Base-by-base conservation (phyloP, 2,888 invertebrate species). In the Caenorhabditis wallacei region DNA sequence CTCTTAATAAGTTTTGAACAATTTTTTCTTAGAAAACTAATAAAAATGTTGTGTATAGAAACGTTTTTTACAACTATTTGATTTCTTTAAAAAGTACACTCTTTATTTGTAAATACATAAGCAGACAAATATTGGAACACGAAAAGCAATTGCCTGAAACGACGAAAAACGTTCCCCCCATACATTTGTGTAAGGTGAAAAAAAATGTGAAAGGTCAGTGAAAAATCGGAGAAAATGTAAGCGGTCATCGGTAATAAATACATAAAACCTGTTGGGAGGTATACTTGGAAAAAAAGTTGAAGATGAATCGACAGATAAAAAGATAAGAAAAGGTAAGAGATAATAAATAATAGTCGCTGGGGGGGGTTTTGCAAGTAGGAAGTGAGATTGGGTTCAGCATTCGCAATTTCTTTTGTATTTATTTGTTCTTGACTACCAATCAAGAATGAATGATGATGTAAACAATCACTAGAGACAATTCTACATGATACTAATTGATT, bases 241-340 rank as follows among this genome's bases (percentile, higher is more conserved):
- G 69, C 69, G 69, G 78, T 78, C 78, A 78, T 78, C 63, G 78
- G 68, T 69, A 69, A 69, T 69, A 78, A 78, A 78, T 78, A 69
- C 78, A 78, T 69, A 78, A 69, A 78, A 69, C 78, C 78, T 61
- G 78, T 78, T 69, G 61, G 26, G 46, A 75, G 43, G 61, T 63
- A 51, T 37, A 68, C 69, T 61, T 69, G 20, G 59, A 30, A 54
- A 66, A 57, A 30, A 22, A 48, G 24, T 46, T 43, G 30, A 26
- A 43, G 53, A 40, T 10, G 24, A 48, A 70, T 63, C n/a, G 24
- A 46, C 26, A 43, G 24, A 18, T 18, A 48, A 48, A 18, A 35
- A 37, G 46, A 26, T 51, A 51, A 24, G 18, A 54, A n/a, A n/a
- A 16, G 30, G 24, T 40, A 40, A 30, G 16, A 26, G 48, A 48